Base-by-base conservation (phyloP, 2,797 vertebrate genomes). In the Cirrhinus mrigala region DNA sequence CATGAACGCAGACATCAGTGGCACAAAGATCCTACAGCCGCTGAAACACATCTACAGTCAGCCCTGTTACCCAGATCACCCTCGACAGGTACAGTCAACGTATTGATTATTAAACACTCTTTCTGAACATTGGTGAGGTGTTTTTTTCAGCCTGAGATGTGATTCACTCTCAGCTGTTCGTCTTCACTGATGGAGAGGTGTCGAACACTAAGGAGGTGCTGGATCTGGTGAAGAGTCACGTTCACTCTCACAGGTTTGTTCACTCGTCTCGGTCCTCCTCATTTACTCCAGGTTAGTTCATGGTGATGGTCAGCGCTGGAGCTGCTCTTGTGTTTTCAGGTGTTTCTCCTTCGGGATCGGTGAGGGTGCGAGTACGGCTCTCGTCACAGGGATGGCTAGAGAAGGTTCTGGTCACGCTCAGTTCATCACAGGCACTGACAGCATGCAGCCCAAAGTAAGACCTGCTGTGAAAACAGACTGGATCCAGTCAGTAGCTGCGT, bases 371-470 rank as follows among this genome's bases (percentile, higher is more conserved):
- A 96, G 96, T 85, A 94, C 95, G 56, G 95, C 95, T 87, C 94
- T 97, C 20, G 92, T 97, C 90, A 95, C 93, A 82, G 95, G 95
- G 78, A 89, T 96, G 89, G 95, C 96, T 54, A 93, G 91, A 16
- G 94, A 93, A 48, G 94, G 94, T 52, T 89, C 92, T 29, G 96
- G 96, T 58, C 88, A 94, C 20, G 80, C 91, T 52, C 96, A 97
- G 90, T 97, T 97, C 88, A 96, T 97, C 91, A 94, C 92, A 4
- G 95, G 92, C 15, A 87, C 88, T 2, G 95, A 96, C 40, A 92
- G 95, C 83, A 94, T 97, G 93, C 96, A 97, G 87, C 82, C 92
- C 48, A 97, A 97, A 94, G 96, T 97, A 89, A 86, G 60, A 70
- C 94, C 94, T 2, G 87, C 90, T 0, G 93, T 95, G 40, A 87